Base-by-base conservation (phyloP, 1,140 invertebrate species). In the silkworm (Bombyx mori) region DNA sequence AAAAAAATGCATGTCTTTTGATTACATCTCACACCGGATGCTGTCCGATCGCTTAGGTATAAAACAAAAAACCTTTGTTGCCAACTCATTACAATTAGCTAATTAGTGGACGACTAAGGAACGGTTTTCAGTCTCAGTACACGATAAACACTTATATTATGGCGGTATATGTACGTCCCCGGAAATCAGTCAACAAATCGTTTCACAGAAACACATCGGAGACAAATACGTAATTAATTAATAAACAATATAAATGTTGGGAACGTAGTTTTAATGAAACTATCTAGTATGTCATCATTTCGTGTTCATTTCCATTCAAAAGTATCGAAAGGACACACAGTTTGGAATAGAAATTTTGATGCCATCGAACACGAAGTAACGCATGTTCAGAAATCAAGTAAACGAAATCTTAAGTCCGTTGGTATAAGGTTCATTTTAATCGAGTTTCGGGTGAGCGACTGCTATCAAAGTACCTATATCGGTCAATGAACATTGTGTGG, bases 161-260 rank as follows among this genome's bases (percentile, higher is more conserved):
- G 10, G 3, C 3, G 48, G 7, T 49, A 49, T 7, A 10, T 42
- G 35, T 7, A 10, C 44, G 35, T 49, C n/a, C 52, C 26, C 8
- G 3, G 42, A 47, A 50, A 44, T 8, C 49, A 42, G 8, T 46
- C 52, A 22, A 18, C 18, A 45, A 45, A 58, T 52, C 7, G 50
- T 42, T 58, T 53, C 56, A 58, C 45, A 58, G 44, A 42, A 18
- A 57, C 46, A 42, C 42, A 57, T 45, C 53, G 12, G 12, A 44
- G 42, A 52, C 53, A 54, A 62, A 63, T 56, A 46, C 52, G 44
- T 62, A 68, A 65, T 61, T 65, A 64, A 62, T 63, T 53, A 61
- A 57, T 54, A 56, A 51, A 61, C 12, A 45, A 43, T 50, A 53
- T 44, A 56, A 22, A 66, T 63, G 58, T 60, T 56, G 26, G 8